A percentile compares a stretch with the other conserved stretches of the same genome.
phyloP scores from a whole-genome alignment of 2,888 invertebrate genomes.

The Papilio gigon region DNA sequence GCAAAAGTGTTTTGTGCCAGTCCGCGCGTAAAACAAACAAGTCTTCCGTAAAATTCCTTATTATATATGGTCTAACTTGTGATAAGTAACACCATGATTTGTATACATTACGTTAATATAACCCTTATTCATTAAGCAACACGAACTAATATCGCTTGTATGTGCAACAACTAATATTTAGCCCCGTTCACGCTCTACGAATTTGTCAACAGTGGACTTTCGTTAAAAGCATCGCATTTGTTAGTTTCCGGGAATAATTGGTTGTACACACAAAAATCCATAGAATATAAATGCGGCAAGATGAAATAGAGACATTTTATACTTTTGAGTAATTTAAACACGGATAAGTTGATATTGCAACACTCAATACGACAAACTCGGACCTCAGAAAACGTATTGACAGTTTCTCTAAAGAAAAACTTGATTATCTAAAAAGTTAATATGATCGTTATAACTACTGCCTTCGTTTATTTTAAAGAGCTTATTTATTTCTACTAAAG shows the following conservation, averaged over 20 bases:
- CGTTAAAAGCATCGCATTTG: slow-evolving; percentile 12
- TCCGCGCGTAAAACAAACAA: slow-evolving; percentile 72
- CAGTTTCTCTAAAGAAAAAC: too few relatives aligned
- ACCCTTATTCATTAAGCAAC: background rate
- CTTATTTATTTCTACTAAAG: too few relatives aligned
- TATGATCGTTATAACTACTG: too few relatives aligned
- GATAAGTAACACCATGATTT: slow-evolving; percentile 29
- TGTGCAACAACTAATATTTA: slow-evolving; percentile 12
- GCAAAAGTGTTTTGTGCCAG: slow-evolving; percentile 60
- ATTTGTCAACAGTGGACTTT: slow-evolving; percentile 11
- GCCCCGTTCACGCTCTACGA: slow-evolving; percentile 19
- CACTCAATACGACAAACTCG: background rate
- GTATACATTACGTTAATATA: background rate
- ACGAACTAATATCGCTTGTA: slow-evolving; percentile 17
- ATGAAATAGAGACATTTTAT: background rate
- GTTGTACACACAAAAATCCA: slow-evolving; percentile 5
- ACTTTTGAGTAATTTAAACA: background rate
- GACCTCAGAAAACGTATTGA: background rate
- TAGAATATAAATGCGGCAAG: background rate
- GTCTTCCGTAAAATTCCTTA: slow-evolving; percentile 68
- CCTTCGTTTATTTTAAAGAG: too few relatives aligned
- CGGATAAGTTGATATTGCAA: background rate
- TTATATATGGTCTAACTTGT: slow-evolving; percentile 24
- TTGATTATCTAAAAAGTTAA: too few relatives aligned
- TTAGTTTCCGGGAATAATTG: slow-evolving; percentile 19